phyloP scores from a whole-genome alignment of 2,113 vertebrate genomes.

The Bombycilla garrulus region DNA sequence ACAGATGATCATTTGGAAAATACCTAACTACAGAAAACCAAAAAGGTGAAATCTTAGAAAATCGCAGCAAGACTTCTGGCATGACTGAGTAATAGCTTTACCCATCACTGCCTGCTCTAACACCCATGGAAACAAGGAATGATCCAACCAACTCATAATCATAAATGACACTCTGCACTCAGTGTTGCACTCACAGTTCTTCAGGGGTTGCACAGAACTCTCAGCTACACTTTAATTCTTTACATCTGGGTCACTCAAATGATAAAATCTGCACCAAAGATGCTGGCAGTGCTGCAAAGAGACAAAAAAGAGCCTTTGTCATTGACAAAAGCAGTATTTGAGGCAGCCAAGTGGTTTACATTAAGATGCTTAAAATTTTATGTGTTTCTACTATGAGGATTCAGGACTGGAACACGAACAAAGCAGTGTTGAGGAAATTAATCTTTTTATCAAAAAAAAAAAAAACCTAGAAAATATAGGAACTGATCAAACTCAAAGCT shows the following conservation, averaged over 20 bases:
- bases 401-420: conserved; percentile 32
- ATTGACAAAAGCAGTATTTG: background rate
- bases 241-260: background rate
- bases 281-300: conserved; percentile 14
- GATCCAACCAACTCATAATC: background rate
- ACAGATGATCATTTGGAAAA: background rate
- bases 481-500: background rate
- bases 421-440: background rate
- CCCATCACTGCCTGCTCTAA: background rate
- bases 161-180: background rate
- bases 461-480: background rate
- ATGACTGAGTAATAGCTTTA: background rate
- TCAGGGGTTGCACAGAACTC: background rate
- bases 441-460: background rate
- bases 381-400: background rate
- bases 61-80: background rate
- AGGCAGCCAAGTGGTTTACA: conserved; percentile 33
- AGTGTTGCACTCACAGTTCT: background rate
- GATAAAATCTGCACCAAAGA: conserved; percentile 35
- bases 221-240: background rate
- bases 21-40: background rate
- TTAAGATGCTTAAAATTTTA: conserved; percentile 13
- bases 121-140: background rate
- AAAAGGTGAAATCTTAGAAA: background rate
- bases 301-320: background rate